Conservation (phyloP, 2,797 vertebrate species). For the Anas bahamensis region DNA sequence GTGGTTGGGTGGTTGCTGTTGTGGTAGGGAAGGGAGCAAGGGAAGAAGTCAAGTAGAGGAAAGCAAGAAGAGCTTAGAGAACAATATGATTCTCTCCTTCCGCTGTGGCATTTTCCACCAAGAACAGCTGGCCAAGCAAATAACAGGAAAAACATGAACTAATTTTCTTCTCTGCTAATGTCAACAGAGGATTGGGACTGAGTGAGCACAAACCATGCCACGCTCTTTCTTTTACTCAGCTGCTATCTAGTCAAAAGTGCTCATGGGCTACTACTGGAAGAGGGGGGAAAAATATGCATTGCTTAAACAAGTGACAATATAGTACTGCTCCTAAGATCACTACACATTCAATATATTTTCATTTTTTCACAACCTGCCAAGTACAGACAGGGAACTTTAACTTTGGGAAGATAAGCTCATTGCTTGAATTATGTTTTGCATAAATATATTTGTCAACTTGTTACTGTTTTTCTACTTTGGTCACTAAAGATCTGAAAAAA, state of each 20-base stretch:
- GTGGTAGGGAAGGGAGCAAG: background rate
- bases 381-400: background rate
- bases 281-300: fast-evolving
- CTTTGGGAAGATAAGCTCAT: background rate
- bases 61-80: background rate
- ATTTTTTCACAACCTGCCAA: background rate
- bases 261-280: background rate
- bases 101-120: background rate
- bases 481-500: background rate
- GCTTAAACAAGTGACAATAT: background rate
- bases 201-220: background rate
- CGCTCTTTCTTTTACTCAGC: background rate
- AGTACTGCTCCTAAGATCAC: background rate
- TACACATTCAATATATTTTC: fast-evolving
- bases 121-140: background rate
- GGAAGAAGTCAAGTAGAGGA: background rate
- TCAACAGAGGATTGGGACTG: fast-evolving
- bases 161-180: background rate
- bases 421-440: background rate
- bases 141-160: background rate
- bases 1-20: background rate
- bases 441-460: background rate
- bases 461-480: background rate
- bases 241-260: background rate
- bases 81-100: background rate